These are phyloP conservation scores for Temnothorax ravouxi DNA, from an alignment of 2,888 invertebrate genomes.

Conservation along the genomic window DNA sequence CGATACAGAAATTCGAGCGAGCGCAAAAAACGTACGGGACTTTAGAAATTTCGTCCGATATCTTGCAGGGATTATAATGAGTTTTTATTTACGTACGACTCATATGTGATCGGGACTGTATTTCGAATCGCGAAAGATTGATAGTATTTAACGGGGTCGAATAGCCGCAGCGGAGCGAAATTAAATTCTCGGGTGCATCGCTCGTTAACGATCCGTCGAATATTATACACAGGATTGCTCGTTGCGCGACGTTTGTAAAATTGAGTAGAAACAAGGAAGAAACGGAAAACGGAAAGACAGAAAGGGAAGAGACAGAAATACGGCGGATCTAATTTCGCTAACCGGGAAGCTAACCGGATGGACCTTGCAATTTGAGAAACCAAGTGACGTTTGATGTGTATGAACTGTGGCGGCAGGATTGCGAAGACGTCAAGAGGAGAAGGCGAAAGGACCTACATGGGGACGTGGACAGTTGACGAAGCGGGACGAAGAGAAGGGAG, in stretches of 20 bases:
- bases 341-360: conserved; percentile 48
- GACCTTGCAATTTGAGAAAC: conserved; percentile 66
- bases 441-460: conserved; percentile 28
- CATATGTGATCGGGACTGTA: neutral
- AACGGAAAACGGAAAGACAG: neutral
- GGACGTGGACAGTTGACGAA: conserved; percentile 1
- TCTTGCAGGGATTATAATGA: neutral
- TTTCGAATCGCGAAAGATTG: conserved; percentile 15
- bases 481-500: neutral
- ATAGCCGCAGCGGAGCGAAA: conserved; percentile 21
- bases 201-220: conserved; percentile 33
- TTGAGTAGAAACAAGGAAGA: conserved; percentile 2
- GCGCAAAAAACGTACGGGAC: neutral
- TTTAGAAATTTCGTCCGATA: conserved; percentile 1
- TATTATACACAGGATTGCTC: neutral
- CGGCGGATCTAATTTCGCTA: conserved; percentile 61
- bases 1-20: conserved; percentile 1
- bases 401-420: conserved; percentile 63
- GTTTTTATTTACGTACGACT: neutral
- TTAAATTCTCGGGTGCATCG: conserved; percentile 34
- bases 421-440: conserved; percentile 64
- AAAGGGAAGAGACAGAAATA: neutral
- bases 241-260: conserved; percentile 22
- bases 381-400: conserved; percentile 71
- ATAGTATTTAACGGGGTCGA: conserved; percentile 35